Evolutionary conservation across 2,113 vertebrate genomes (phyloP).

Genomic region (Gambusia affinis): DNA sequence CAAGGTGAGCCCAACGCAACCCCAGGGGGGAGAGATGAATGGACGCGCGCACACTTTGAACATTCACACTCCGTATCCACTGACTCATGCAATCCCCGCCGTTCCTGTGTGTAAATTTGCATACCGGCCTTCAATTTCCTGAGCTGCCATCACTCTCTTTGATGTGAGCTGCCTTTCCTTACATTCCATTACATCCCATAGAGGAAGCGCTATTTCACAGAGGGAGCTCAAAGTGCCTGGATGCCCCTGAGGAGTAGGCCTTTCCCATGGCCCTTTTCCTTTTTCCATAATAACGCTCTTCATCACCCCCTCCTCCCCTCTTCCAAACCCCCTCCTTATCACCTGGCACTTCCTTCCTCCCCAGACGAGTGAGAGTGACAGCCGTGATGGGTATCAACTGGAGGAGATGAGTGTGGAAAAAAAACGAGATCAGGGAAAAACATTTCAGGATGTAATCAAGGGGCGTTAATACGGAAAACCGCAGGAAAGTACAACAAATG

Average conservation of each 20-base stretch:
- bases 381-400: conserved; percentile 55
- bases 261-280: conserved; percentile 63
- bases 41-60: conserved; percentile 1
- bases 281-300: conserved; percentile 56
- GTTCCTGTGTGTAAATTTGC: conserved; percentile 37
- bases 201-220: conserved; percentile 65
- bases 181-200: conserved; percentile 50
- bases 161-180: conserved; percentile 51
- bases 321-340: conserved; percentile 57
- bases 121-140: conserved; percentile 51
- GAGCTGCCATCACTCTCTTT: conserved; percentile 47
- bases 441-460: conserved; percentile 52
- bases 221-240: conserved; percentile 30
- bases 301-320: conserved; percentile 42
- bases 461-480: conserved; percentile 26
- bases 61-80: conserved; percentile 8
- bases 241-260: conserved; percentile 50
- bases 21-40: background rate
- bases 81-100: background rate
- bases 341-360: conserved; percentile 65
- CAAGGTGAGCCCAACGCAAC: conserved; percentile 84
- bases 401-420: background rate
- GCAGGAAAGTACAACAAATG: background rate
- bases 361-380: conserved; percentile 54
- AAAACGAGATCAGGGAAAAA: conserved; percentile 12